phyloP scores from a whole-genome alignment of 2,797 vertebrate species.

The Macrochelys suwanniensis region DNA sequence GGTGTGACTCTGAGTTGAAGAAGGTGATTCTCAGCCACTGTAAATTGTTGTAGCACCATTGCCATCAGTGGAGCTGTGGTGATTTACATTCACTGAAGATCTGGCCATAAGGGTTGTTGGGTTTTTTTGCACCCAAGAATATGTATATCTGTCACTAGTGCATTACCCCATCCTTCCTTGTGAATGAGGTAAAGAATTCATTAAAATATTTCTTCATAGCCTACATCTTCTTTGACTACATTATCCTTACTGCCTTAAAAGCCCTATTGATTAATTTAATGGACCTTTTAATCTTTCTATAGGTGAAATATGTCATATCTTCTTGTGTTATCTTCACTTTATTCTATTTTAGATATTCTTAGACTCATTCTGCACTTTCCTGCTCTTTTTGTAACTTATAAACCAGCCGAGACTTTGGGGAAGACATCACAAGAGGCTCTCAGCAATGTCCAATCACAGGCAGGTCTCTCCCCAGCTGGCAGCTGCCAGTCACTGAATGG shows the following conservation, averaged over 20 bases:
- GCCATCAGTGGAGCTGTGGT: not conserved
- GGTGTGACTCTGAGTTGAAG: not conserved
- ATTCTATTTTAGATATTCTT: slow-evolving; percentile 30
- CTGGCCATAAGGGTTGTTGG: not conserved
- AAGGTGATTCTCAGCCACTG: rapidly evolving
- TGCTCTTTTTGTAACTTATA: slow-evolving; percentile 24
- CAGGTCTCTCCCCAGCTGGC: not conserved
- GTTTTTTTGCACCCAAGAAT: not conserved
- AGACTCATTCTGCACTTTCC: slow-evolving; percentile 14
- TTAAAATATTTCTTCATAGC: slow-evolving; percentile 40
- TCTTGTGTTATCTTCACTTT: not conserved
- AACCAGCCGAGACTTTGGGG: not conserved
- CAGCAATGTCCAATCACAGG: not conserved
- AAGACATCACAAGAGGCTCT: slow-evolving; percentile 38
- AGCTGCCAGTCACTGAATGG: not conserved
- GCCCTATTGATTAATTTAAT: slow-evolving; percentile 66
- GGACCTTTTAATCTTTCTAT: slow-evolving; percentile 34
- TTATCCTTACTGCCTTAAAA: slow-evolving; percentile 55
- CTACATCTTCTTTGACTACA: slow-evolving; percentile 56
- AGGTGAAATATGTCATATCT: slow-evolving; percentile 26
- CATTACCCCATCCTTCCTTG: not conserved
- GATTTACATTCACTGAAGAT: rapidly evolving
- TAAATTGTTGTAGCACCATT: not conserved
- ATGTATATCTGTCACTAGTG: not conserved
- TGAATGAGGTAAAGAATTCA: slow-evolving; percentile 30